phyloP scores from a whole-genome alignment of 92 coral and sea anemone genomes.

The Paragorgia papillata region DNA sequence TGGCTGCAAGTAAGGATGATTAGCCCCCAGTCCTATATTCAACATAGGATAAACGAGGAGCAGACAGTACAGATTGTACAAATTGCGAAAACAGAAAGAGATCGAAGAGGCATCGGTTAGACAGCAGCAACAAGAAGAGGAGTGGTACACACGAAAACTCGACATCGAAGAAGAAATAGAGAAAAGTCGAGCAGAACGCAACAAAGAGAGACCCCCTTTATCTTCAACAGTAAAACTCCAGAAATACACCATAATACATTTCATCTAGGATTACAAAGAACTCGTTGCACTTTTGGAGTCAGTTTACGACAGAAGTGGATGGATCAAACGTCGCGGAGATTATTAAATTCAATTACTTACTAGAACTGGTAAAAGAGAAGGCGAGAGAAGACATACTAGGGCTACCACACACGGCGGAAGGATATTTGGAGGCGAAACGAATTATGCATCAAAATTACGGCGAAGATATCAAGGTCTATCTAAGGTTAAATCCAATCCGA shows the following conservation, averaged over 20 bases:
- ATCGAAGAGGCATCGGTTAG: constrained; percentile 32
- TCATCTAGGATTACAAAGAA: constrained; percentile 47
- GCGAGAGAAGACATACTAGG: background rate
- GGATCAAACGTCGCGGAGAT: constrained; percentile 43
- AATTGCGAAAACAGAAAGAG: constrained; percentile 23
- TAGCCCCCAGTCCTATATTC: background rate
- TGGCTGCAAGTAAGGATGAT: too few relatives aligned
- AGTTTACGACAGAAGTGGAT: constrained; percentile 57
- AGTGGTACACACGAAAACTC: constrained; percentile 6
- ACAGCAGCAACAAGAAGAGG: constrained; percentile 28
- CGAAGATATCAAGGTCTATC: constrained; percentile 47
- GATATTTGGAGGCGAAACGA: constrained; percentile 52
- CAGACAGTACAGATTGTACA: constrained; percentile 24
- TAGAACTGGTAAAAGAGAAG: constrained; percentile 47
- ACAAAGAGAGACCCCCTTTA: background rate
- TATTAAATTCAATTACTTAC: constrained; percentile 38
- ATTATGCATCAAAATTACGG: constrained; percentile 37
- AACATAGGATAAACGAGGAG: constrained; percentile 43
- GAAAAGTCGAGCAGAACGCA: background rate
- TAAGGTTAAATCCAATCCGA: too few relatives aligned
- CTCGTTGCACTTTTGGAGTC: constrained; percentile 58
- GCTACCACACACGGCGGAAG: constrained; percentile 53
- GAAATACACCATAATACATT: constrained; percentile 55
- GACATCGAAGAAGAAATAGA: constrained; percentile 2
- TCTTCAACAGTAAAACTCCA: constrained; percentile 43